phyloP scores from a whole-genome alignment of 2,888 invertebrate genomes.

The Eubasilissa splendida region DNA sequence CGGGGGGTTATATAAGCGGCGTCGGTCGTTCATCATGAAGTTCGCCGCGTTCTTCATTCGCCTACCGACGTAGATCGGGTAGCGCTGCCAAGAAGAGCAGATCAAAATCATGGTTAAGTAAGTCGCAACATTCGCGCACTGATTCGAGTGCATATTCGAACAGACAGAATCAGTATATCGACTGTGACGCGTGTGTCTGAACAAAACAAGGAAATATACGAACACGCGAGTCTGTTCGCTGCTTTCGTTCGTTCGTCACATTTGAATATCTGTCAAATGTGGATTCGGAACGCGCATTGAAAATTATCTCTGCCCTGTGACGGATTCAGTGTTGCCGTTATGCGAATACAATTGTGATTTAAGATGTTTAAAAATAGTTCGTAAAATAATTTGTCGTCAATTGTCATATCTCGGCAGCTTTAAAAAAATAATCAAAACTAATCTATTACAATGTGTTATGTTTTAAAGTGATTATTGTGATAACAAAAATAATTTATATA shows the following conservation, averaged over 20 bases:
- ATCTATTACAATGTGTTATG: background rate
- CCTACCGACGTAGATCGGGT: constrained; percentile 20
- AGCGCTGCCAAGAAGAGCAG: background rate
- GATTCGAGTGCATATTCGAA: constrained; percentile 8
- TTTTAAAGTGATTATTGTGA: constrained; percentile 5
- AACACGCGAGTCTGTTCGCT: no score
- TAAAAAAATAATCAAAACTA: background rate
- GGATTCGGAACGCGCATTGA: background rate
- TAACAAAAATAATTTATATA: background rate
- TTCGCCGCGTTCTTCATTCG: constrained; percentile 7
- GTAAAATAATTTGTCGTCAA: background rate
- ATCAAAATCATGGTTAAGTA: constrained; percentile 14
- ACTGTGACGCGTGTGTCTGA: no score
- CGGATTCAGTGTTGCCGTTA: background rate
- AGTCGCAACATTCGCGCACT: background rate
- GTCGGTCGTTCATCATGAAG: constrained; percentile 14
- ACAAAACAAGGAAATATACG: no score
- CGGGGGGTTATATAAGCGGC: background rate
- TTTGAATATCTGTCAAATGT: no score
- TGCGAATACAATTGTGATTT: background rate
- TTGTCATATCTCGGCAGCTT: background rate
- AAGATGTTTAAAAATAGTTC: background rate
- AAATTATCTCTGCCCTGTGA: background rate
- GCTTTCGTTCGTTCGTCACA: no score
- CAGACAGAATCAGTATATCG: no score